A percentile compares a stretch with the other conserved stretches of the same genome.
phyloP scores from a whole-genome alignment of 2,113 vertebrate species.

The Melanostigma gelatinosum region DNA sequence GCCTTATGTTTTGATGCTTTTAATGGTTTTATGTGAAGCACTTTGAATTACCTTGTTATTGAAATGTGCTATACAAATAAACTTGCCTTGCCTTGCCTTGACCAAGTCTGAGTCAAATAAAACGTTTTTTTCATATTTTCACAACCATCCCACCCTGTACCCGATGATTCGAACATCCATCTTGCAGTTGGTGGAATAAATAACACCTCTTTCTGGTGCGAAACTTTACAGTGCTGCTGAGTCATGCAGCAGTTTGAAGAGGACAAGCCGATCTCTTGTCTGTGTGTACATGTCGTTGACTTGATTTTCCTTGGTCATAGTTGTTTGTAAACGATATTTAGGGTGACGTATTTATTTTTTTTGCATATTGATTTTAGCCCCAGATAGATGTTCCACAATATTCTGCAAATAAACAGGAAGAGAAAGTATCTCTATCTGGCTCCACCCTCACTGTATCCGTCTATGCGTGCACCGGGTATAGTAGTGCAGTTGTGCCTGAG shows the following conservation, averaged over 20 bases:
- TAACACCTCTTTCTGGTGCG: neutral
- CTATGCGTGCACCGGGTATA: neutral
- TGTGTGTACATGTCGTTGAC: neutral
- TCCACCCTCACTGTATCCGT: neutral
- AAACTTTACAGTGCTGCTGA: conserved; percentile 1
- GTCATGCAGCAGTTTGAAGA: conserved; percentile 3
- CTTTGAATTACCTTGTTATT: too few relatives aligned
- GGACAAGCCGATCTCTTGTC: neutral
- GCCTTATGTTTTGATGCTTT: too few relatives aligned
- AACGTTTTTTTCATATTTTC: neutral
- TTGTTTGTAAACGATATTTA: neutral
- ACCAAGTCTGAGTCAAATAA: neutral
- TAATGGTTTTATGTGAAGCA: too few relatives aligned
- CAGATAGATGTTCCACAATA: neutral
- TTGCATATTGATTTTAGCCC: neutral
- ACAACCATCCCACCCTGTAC: neutral
- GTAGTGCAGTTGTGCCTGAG: neutral
- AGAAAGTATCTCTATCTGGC: neutral
- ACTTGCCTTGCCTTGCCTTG: too few relatives aligned
- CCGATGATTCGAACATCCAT: neutral
- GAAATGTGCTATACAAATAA: too few relatives aligned
- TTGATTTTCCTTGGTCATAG: neutral
- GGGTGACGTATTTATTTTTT: accelerated
- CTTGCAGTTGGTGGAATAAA: neutral
- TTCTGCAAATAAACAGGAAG: neutral